Percentiles rank a stretch among this genome's conserved stretches.
Conservation (phyloP, 2,888 invertebrate species). For the Amiota minor region DNA sequence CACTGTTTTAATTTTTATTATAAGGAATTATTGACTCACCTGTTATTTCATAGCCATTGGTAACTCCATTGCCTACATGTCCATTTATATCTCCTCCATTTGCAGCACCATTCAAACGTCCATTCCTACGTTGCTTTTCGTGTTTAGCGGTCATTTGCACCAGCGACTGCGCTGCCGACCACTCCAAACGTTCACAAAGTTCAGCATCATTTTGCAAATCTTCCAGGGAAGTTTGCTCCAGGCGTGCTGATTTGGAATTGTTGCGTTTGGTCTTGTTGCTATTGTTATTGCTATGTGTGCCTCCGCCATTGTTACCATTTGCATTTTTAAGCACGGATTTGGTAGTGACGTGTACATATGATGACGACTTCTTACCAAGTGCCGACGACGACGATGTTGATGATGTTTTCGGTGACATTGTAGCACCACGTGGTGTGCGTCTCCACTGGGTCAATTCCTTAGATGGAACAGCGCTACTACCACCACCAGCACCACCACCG, state of each 20-base stretch:
- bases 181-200: constrained; percentile 69
- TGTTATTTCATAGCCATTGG: constrained; percentile 31
- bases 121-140: constrained; percentile 59
- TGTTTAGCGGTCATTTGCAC: constrained; percentile 72
- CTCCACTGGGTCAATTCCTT: constrained; percentile 57
- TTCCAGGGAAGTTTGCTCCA: constrained; percentile 54
- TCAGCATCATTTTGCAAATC: constrained; percentile 53
- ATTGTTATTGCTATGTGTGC: constrained; percentile 29
- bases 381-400: constrained; percentile 11
- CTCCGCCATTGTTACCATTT: constrained; percentile 48
- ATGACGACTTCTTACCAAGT: constrained; percentile 31
- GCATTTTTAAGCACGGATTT: constrained; percentile 60
- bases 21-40: constrained; percentile 13
- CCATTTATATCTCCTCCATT: constrained; percentile 17
- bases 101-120: constrained; percentile 36
- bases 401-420: constrained; percentile 22
- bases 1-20: constrained; percentile 40
- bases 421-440: constrained; percentile 50
- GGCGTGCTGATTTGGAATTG: constrained; percentile 51
- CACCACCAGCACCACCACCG: neutral
- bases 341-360: constrained; percentile 32
- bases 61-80: constrained; percentile 18
- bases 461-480: neutral
- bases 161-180: constrained; percentile 72
- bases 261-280: constrained; percentile 48